Conservation (phyloP, 2,113 vertebrate species). For the Noturus placidus region DNA sequence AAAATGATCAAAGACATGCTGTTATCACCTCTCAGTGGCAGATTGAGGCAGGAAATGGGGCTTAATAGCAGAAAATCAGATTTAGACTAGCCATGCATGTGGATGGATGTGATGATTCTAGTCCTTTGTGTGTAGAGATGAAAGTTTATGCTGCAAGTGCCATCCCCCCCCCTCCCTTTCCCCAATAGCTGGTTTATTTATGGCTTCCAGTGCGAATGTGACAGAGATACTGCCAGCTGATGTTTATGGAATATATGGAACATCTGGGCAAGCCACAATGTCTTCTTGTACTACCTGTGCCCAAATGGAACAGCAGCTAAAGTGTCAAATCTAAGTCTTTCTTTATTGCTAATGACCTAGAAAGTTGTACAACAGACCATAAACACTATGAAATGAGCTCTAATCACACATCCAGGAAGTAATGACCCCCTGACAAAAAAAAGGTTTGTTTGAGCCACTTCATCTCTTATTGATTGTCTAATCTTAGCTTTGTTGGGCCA, state of each 20-base stretch:
- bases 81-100: slow-evolving; percentile 66
- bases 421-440: slow-evolving; percentile 33
- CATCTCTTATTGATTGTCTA: slow-evolving; percentile 44
- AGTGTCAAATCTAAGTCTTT: not conserved
- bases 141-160: slow-evolving; percentile 32
- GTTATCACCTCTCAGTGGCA: slow-evolving; percentile 70
- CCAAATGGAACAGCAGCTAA: not conserved
- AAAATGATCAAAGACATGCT: slow-evolving; percentile 72
- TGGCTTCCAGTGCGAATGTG: slow-evolving; percentile 66
- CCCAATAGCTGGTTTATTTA: too few relatives aligned
- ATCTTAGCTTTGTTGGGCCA: slow-evolving; percentile 39
- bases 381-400: slow-evolving; percentile 26
- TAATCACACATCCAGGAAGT: slow-evolving; percentile 41
- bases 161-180: slow-evolving; percentile 47
- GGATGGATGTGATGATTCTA: slow-evolving; percentile 49
- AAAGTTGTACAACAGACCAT: slow-evolving; percentile 38
- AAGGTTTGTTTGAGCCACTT: slow-evolving; percentile 33
- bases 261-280: not conserved
- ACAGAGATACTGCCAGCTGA: slow-evolving; percentile 65
- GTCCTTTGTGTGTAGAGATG: slow-evolving; percentile 46
- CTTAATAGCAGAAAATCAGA: slow-evolving; percentile 82
- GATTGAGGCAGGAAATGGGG: slow-evolving; percentile 65
- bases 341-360: not conserved
- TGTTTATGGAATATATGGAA: not conserved
- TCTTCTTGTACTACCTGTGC: not conserved